Percentiles rank a stretch among this genome's conserved stretches.
These are phyloP conservation scores for Hemiprocne comata DNA, from an alignment of 2,113 vertebrate species.

Conservation along the genomic window DNA sequence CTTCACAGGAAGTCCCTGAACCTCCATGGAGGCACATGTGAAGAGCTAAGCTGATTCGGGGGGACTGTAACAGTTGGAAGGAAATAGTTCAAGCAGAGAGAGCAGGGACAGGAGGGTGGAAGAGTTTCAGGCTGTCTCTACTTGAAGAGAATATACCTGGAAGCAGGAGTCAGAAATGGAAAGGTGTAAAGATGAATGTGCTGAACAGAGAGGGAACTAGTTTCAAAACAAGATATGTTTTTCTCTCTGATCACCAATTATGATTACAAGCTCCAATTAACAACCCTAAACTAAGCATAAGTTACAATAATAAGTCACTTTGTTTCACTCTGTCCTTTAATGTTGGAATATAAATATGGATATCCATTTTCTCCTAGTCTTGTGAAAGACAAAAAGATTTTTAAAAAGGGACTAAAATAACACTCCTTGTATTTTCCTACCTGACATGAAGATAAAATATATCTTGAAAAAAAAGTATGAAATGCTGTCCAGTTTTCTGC, in stretches of 20 bases:
- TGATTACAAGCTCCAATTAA: background rate
- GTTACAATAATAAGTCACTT: background rate
- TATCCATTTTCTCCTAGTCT: background rate
- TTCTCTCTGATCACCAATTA: background rate
- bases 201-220: background rate
- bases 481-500: background rate
- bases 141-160: background rate
- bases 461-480: background rate
- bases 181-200: background rate
- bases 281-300: background rate
- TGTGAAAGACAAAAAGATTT: background rate
- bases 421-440: background rate
- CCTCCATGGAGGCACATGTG: background rate
- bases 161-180: background rate
- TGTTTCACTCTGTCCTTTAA: background rate
- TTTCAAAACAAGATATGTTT: background rate
- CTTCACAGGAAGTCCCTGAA: accelerated
- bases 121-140: background rate
- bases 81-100: background rate
- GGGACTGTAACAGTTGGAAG: background rate
- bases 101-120: background rate
- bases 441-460: background rate
- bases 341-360: background rate
- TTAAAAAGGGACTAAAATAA: background rate
- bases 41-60: background rate